A percentile compares a stretch with the other conserved stretches of the same genome.
These are phyloP conservation scores for Bucorvus abyssinicus DNA, from an alignment of 2,797 vertebrate species.

Conservation along the genomic window DNA sequence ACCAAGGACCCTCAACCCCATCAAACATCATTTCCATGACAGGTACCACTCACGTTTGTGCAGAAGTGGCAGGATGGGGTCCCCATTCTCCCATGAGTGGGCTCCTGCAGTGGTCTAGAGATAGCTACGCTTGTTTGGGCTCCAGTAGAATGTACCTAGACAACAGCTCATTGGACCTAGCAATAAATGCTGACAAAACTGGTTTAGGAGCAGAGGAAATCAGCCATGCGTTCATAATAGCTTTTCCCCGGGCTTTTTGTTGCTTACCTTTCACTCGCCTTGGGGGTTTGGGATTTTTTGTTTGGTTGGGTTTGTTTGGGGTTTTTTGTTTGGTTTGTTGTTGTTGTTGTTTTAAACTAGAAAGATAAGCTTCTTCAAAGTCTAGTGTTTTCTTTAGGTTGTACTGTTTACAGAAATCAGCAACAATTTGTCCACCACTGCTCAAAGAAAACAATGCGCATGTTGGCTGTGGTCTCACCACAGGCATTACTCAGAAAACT, in stretches of 20 bases:
- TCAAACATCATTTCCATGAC: not conserved
- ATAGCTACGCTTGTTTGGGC: not conserved
- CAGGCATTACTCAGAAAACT: not conserved
- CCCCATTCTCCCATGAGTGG: not conserved
- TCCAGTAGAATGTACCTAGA: not conserved
- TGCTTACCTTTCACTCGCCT: not conserved
- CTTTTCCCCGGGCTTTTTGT: not conserved
- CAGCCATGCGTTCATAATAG: not conserved
- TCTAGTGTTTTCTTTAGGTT: not conserved
- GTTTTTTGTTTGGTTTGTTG: not conserved
- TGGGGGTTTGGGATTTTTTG: not conserved
- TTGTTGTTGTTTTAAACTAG: not conserved
- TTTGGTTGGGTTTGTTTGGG: not conserved
- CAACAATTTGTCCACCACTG: not conserved
- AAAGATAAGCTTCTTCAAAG: not conserved
- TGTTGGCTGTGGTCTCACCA: constrained; percentile 3
- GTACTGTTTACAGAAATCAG: not conserved
- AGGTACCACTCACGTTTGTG: not conserved
- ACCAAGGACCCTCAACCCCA: not conserved
- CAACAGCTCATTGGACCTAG: not conserved
- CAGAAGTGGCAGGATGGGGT: not conserved
- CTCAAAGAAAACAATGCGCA: not conserved
- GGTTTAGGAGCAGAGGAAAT: not conserved
- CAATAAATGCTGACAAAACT: not conserved
- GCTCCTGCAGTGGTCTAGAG: not conserved